Conservation (phyloP, 2,797 vertebrate species). For the Prionace glauca region DNA sequence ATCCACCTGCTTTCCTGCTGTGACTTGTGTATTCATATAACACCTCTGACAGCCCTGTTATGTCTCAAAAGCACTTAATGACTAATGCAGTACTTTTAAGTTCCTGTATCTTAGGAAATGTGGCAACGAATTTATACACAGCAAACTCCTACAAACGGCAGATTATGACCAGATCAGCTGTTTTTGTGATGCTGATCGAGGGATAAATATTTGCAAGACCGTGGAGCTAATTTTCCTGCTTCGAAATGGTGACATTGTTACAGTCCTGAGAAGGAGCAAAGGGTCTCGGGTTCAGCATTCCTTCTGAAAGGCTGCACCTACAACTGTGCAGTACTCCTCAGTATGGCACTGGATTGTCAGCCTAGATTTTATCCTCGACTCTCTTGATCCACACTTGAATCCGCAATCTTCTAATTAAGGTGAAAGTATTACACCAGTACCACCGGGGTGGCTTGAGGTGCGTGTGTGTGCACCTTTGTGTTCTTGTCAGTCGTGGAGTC, state of each 20-base stretch:
- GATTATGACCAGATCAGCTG: too few species aligned
- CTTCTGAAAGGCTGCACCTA: not conserved
- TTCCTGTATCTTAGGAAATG: not conserved
- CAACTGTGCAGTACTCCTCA: not conserved
- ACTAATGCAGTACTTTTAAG: not conserved
- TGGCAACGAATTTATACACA: not conserved
- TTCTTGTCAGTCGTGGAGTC: not conserved
- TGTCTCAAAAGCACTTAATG: not conserved
- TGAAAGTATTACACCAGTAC: not conserved
- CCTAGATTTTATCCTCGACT: not conserved
- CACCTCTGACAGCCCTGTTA: not conserved
- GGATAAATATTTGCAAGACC: not conserved
- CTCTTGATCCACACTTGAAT: not conserved
- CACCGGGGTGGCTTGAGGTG: not conserved
- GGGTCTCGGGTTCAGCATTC: too few species aligned
- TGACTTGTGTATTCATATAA: not conserved
- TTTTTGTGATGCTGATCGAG: not conserved
- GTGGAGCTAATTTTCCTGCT: not conserved
- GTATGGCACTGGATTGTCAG: not conserved
- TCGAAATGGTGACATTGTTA: not conserved
- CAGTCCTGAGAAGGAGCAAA: too few species aligned
- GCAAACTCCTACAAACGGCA: not conserved
- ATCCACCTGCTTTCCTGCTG: not conserved
- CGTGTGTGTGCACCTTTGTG: not conserved
- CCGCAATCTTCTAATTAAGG: not conserved